Evolutionary conservation across 2,113 vertebrate species (phyloP).

Genomic region (Petromus typicus): DNA sequence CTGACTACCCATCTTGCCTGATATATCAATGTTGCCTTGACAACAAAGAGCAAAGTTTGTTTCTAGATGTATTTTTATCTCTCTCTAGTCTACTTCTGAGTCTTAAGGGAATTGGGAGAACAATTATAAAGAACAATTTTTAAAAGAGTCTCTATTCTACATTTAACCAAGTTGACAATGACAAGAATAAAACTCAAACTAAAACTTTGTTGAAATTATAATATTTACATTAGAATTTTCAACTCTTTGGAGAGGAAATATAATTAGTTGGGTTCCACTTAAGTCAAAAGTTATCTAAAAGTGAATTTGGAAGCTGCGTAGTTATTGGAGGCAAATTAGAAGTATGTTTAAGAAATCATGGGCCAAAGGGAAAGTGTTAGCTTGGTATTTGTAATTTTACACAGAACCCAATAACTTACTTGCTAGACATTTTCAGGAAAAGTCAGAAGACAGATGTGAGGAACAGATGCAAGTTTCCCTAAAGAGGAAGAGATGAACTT

Average conservation of each 20-base stretch:
- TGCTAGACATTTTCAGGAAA: slow-evolving; percentile 78
- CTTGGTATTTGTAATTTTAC: slow-evolving; percentile 72
- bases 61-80: slow-evolving; percentile 4
- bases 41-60: neutral
- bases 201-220: neutral
- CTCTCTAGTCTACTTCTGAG: neutral
- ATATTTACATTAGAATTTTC: neutral
- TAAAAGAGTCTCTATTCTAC: neutral
- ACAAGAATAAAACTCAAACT: neutral
- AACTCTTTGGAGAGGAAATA: neutral
- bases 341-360: slow-evolving; percentile 61
- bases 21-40: neutral
- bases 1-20: neutral
- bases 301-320: neutral
- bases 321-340: slow-evolving; percentile 69
- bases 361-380: slow-evolving; percentile 66
- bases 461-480: slow-evolving; percentile 76
- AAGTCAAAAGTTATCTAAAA: neutral
- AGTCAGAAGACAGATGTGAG: slow-evolving; percentile 80
- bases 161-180: neutral
- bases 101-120: neutral
- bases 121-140: neutral
- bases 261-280: neutral
- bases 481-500: slow-evolving; percentile 76
- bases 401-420: slow-evolving; percentile 76